phyloP scores from a whole-genome alignment of 2,888 invertebrate species.

The Lampropteryx suffumata region DNA sequence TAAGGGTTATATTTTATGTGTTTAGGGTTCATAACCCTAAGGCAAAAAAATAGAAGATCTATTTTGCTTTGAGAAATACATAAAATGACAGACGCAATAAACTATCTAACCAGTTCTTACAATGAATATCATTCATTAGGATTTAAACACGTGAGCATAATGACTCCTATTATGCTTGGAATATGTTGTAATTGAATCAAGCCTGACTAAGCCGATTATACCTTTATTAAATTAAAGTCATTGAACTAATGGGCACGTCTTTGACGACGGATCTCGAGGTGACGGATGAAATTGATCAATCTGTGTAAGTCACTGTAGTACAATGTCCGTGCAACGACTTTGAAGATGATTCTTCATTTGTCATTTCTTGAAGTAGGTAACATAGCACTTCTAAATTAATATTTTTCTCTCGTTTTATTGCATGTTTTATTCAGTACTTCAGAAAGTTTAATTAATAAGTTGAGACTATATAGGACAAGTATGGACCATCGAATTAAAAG shows the following conservation, averaged over 20 bases:
- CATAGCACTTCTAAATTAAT: too few relatives aligned
- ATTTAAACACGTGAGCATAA: slow-evolving; percentile 11
- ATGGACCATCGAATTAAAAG: too few relatives aligned
- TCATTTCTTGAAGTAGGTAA: too few relatives aligned
- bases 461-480: too few relatives aligned
- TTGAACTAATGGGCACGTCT: slow-evolving; percentile 36
- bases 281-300: slow-evolving; percentile 36
- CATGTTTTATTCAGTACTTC: too few relatives aligned
- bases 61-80: background rate
- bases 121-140: slow-evolving; percentile 13
- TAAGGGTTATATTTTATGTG: too few relatives aligned
- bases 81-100: slow-evolving; percentile 9
- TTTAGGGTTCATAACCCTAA: too few relatives aligned
- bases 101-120: slow-evolving; percentile 13
- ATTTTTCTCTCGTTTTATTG: too few relatives aligned
- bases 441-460: too few relatives aligned
- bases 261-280: slow-evolving; percentile 41
- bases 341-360: too few relatives aligned
- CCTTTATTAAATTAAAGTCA: slow-evolving; percentile 39
- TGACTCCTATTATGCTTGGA: slow-evolving; percentile 13
- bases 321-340: slow-evolving; percentile 5
- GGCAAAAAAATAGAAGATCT: too few relatives aligned
- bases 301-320: slow-evolving; percentile 13
- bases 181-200: slow-evolving; percentile 26
- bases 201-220: slow-evolving; percentile 25